Conservation (phyloP, 2,797 vertebrate species). For the Luscinia megarhynchos region DNA sequence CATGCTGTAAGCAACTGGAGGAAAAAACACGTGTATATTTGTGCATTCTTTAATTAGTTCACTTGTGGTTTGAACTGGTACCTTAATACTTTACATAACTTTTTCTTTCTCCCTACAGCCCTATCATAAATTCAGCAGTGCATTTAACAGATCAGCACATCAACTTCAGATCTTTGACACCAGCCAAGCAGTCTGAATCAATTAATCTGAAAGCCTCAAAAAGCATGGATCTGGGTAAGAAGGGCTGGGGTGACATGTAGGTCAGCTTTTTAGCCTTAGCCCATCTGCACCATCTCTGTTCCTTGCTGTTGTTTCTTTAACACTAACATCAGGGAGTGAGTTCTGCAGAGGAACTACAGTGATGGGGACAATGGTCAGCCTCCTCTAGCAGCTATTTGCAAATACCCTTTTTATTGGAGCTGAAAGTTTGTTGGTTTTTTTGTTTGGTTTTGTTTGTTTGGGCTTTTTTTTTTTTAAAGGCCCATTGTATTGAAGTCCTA, state of each 20-base stretch:
- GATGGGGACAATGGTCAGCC: not conserved
- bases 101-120: conserved; percentile 63
- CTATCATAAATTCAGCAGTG: conserved; percentile 67
- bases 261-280: conserved; percentile 38
- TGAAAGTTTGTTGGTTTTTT: not conserved
- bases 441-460: not conserved
- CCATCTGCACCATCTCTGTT: conserved; percentile 42
- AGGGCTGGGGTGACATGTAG: conserved; percentile 8
- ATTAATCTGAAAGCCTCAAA: conserved; percentile 93
- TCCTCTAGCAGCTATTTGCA: conserved; percentile 16
- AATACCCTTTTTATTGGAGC: conserved; percentile 7
- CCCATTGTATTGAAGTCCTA: not conserved
- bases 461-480: not conserved
- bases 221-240: conserved; percentile 97
- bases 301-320: conserved; percentile 57
- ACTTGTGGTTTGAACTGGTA: conserved; percentile 43
- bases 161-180: conserved; percentile 76
- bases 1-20: not conserved
- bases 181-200: conserved; percentile 79
- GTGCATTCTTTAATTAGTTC: conserved; percentile 22
- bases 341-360: not conserved
- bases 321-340: not conserved
- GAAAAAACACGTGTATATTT: not conserved
- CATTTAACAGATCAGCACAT: conserved; percentile 77
- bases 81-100: not conserved